These are phyloP conservation scores for Phyllostomus hastatus DNA, from an alignment of 2,113 vertebrate genomes.

Conservation along the genomic window DNA sequence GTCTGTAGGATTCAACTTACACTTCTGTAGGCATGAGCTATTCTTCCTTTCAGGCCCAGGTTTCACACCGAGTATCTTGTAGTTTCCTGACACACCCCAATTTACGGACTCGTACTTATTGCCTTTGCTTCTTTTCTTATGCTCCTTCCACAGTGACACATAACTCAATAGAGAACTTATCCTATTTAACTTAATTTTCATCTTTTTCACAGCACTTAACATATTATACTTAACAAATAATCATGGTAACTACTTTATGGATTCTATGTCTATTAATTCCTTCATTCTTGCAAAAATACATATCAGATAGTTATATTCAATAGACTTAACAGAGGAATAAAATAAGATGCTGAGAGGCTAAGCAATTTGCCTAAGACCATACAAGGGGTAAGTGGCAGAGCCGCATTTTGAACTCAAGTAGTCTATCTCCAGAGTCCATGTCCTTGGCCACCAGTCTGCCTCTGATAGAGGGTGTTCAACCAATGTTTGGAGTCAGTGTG, in stretches of 20 bases:
- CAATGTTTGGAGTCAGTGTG: not conserved
- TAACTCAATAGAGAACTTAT: not conserved
- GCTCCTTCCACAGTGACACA: not conserved
- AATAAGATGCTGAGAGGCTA: not conserved
- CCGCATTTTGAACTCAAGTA: not conserved
- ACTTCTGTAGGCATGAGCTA: not conserved
- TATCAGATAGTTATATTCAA: not conserved
- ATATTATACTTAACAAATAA: not conserved
- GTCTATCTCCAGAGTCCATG: not conserved
- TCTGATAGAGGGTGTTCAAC: not conserved
- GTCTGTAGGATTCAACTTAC: not conserved
- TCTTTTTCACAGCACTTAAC: not conserved
- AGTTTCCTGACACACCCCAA: not conserved
- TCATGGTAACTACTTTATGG: not conserved
- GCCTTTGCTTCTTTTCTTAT: not conserved
- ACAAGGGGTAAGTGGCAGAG: not conserved
- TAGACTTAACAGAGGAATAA: not conserved
- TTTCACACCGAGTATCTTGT: not conserved
- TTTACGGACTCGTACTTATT: not conserved
- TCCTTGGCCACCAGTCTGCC: not conserved
- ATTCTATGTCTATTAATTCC: not conserved
- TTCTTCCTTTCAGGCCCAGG: not conserved
- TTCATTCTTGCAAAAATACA: not conserved
- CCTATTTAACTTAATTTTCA: not conserved
- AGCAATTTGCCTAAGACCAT: not conserved